These are phyloP conservation scores for Tragelaphus strepsiceros DNA, from an alignment of 2,113 vertebrate genomes.

Conservation along the genomic window DNA sequence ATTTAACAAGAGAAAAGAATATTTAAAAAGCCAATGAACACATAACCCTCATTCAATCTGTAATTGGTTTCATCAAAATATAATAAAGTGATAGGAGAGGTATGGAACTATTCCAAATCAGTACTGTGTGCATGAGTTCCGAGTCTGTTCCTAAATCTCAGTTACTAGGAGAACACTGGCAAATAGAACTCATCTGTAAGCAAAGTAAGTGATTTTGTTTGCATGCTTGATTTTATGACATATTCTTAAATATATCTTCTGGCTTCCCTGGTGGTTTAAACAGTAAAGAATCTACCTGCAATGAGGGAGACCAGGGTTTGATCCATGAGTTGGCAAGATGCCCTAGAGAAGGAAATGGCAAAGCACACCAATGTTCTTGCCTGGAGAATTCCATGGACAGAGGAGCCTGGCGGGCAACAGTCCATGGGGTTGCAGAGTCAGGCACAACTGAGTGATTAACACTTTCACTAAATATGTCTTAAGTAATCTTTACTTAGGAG, in stretches of 20 bases:
- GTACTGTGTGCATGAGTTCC: background rate
- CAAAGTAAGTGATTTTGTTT: background rate
- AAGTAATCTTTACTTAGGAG: background rate
- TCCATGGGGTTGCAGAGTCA: background rate
- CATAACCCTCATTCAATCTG: rapidly evolving
- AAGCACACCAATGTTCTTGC: background rate
- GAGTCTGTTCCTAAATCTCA: background rate
- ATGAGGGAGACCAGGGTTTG: background rate
- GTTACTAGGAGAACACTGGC: slow-evolving; percentile 20
- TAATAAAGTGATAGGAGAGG: background rate
- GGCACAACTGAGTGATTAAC: background rate
- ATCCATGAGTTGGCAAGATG: background rate
- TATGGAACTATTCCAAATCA: background rate
- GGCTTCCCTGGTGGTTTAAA: background rate
- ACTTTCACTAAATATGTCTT: background rate
- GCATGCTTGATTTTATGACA: background rate
- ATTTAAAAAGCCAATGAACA: background rate
- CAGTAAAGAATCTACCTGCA: background rate
- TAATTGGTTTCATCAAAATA: slow-evolving; percentile 13
- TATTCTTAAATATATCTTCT: background rate
- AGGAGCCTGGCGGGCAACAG: background rate
- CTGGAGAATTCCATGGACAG: background rate
- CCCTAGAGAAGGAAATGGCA: background rate
- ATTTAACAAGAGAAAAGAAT: background rate
- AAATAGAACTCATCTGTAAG: slow-evolving; percentile 30